Conservation (phyloP, 2,888 invertebrate genomes). For the Ochropleura leucogaster region DNA sequence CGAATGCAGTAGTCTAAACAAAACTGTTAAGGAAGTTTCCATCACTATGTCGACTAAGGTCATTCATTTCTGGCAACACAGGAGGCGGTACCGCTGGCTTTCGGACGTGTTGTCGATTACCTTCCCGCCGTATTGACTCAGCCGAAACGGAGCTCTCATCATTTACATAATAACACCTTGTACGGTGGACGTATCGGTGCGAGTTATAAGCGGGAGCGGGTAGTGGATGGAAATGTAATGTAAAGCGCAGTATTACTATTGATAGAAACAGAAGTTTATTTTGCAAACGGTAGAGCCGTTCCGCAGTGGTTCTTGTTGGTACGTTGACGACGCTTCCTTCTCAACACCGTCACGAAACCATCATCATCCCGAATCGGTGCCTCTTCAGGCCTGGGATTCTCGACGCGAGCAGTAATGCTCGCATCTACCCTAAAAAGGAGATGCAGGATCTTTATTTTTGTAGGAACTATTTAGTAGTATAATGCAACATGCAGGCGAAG, state of each 20-base stretch:
- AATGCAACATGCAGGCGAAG: neutral
- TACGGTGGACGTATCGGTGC: slow-evolving; percentile 65
- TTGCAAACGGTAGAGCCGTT: no score
- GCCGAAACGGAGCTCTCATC: slow-evolving; percentile 89
- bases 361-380: no score
- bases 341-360: no score
- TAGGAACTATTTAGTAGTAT: neutral
- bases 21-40: slow-evolving; percentile 22
- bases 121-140: slow-evolving; percentile 87
- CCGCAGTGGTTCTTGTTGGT: no score
- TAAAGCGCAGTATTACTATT: neutral
- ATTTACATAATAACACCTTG: slow-evolving; percentile 91
- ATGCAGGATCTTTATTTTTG: no score
- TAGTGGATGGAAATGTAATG: neutral
- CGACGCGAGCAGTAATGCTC: no score
- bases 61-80: slow-evolving; percentile 70
- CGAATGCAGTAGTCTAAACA: slow-evolving; percentile 12
- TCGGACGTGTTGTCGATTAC: slow-evolving; percentile 88
- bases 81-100: slow-evolving; percentile 73
- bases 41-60: slow-evolving; percentile 71
- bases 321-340: no score
- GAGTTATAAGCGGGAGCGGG: slow-evolving; percentile 64
- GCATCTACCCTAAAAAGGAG: no score
- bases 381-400: no score
- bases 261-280: neutral